phyloP scores from a whole-genome alignment of 2,113 vertebrate species.

The Odocoileus virginianus region DNA sequence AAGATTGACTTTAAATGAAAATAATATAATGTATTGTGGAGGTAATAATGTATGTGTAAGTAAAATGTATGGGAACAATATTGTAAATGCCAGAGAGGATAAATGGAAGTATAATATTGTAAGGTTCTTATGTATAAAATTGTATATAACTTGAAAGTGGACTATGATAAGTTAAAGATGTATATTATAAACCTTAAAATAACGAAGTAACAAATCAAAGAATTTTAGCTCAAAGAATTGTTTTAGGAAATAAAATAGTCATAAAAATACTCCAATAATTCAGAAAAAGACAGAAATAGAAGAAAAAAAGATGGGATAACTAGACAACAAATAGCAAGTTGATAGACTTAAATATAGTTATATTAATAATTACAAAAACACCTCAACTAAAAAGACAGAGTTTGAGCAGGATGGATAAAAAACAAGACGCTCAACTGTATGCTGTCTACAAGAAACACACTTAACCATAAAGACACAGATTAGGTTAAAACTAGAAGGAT shows the following conservation, averaged over 20 bases:
- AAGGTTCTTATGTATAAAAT: background rate
- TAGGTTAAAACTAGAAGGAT: background rate
- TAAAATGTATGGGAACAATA: background rate
- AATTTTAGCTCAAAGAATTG: background rate
- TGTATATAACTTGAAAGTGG: background rate
- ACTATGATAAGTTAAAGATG: background rate
- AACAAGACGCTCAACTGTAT: background rate
- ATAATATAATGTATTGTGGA: background rate
- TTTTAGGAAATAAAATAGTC: background rate
- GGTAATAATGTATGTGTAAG: background rate
- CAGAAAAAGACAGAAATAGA: background rate
- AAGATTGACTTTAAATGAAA: slow-evolving; percentile 21
- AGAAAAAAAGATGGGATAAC: background rate
- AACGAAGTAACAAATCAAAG: background rate
- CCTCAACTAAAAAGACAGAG: background rate
- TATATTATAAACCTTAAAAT: background rate
- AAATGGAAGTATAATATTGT: background rate
- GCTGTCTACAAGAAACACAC: background rate
- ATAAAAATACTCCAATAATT: background rate
- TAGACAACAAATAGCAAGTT: background rate
- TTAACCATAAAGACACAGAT: background rate
- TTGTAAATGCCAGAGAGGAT: background rate
- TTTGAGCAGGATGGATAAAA: background rate
- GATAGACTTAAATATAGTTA: background rate
- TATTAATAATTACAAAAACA: background rate